Conservation (phyloP, 1,140 invertebrate species). For the Pemphigus obesinymphae region DNA sequence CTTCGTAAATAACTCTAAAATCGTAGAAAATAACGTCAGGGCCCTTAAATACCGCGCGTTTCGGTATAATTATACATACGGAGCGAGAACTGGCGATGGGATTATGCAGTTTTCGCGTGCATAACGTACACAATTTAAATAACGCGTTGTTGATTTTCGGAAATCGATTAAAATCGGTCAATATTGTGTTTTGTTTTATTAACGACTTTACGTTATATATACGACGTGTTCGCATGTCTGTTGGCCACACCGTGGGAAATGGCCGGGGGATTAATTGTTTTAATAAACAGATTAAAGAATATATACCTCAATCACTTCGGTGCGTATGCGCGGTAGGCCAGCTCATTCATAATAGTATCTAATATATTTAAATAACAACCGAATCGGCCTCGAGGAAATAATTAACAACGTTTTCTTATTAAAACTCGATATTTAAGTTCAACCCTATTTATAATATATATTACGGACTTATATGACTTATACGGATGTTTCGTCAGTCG, state of each 20-base stretch:
- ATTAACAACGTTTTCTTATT: conserved; percentile 33
- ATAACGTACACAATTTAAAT: background rate
- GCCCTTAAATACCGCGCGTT: no score
- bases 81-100: no score
- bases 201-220: background rate
- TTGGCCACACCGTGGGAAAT: conserved; percentile 20
- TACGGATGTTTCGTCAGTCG: conserved; percentile 31
- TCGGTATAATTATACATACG: no score
- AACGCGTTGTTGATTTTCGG: background rate
- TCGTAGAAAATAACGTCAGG: background rate
- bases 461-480: background rate
- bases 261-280: conserved; percentile 30
- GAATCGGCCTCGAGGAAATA: conserved; percentile 7
- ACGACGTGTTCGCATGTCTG: background rate
- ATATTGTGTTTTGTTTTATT: background rate
- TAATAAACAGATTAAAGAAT: conserved; percentile 29
- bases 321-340: conserved; percentile 35
- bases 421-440: conserved; percentile 32
- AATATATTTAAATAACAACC: conserved; percentile 27
- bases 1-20: background rate
- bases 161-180: background rate
- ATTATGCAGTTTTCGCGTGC: background rate
- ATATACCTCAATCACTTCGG: conserved; percentile 14
- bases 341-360: conserved; percentile 2
- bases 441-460: conserved; percentile 3